phyloP scores from a whole-genome alignment of 1,140 invertebrate species.

The Stenopsyche tienmushanensis region DNA sequence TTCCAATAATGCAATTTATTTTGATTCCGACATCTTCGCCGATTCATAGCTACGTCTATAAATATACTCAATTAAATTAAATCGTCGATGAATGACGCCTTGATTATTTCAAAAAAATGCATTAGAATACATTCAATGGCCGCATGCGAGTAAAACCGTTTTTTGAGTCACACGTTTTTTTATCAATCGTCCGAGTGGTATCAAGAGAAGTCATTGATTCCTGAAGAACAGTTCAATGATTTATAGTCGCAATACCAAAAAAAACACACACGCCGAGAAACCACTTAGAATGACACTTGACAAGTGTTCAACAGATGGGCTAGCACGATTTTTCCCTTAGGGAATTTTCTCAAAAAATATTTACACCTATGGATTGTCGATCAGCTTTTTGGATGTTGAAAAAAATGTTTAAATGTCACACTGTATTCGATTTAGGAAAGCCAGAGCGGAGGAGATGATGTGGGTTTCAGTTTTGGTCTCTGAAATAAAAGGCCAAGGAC shows the following conservation, averaged over 20 bases:
- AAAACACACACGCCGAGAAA: neutral
- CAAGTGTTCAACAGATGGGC: neutral
- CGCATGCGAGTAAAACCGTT: neutral
- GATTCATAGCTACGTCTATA: no score
- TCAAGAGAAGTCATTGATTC: constrained; percentile 12
- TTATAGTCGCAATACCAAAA: neutral
- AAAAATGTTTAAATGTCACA: no score
- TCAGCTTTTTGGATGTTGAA: no score
- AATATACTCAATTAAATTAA: neutral
- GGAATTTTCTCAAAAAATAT: no score
- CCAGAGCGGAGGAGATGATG: no score
- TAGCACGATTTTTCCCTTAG: no score
- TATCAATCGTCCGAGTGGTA: neutral
- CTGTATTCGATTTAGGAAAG: no score
- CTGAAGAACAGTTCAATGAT: constrained; percentile 17
- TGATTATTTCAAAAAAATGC: neutral
- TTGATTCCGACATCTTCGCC: neutral
- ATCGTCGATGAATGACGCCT: neutral
- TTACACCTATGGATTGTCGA: no score
- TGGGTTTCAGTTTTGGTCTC: no score
- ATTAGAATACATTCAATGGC: neutral
- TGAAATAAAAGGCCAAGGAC: no score
- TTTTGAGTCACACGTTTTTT: neutral
- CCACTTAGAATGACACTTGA: neutral
- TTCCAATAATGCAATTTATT: neutral